A percentile compares a stretch with the other conserved stretches of the same genome.
phyloP scores from a whole-genome alignment of 2,113 vertebrate genomes.

The Chrysemys picta region DNA sequence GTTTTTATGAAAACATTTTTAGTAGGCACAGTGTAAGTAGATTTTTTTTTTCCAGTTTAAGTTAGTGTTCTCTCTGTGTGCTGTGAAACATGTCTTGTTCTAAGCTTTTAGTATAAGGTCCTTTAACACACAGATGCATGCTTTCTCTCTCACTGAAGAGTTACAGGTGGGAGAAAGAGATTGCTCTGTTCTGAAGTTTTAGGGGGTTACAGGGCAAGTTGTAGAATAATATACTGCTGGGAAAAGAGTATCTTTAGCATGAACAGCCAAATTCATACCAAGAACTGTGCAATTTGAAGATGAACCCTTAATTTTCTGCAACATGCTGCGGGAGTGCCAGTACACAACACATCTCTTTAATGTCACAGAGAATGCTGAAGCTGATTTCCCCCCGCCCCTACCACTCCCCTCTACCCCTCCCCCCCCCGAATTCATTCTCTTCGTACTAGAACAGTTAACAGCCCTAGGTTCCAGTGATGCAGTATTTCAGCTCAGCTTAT shows the following conservation, averaged over 20 bases:
- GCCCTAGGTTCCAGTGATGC: not conserved
- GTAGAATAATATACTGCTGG: not conserved
- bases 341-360: not conserved
- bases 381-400: not conserved
- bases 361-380: not conserved
- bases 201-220: not conserved
- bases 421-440: fast-evolving
- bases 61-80: fast-evolving
- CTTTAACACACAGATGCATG: not conserved
- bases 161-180: not conserved
- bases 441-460: not conserved
- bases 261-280: not conserved
- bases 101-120: not conserved
- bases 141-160: not conserved
- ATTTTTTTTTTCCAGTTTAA: not conserved
- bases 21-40: not conserved
- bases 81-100: not conserved
- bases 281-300: not conserved
- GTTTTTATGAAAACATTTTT: not conserved
- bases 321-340: not conserved
- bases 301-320: fast-evolving
- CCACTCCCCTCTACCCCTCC: too few species aligned
- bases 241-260: not conserved
- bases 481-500: slow-evolving; percentile 32
- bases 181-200: not conserved